Evolutionary conservation across 2,797 vertebrate genomes (phyloP).

Genomic region (Otolemur crassicaudatus): DNA sequence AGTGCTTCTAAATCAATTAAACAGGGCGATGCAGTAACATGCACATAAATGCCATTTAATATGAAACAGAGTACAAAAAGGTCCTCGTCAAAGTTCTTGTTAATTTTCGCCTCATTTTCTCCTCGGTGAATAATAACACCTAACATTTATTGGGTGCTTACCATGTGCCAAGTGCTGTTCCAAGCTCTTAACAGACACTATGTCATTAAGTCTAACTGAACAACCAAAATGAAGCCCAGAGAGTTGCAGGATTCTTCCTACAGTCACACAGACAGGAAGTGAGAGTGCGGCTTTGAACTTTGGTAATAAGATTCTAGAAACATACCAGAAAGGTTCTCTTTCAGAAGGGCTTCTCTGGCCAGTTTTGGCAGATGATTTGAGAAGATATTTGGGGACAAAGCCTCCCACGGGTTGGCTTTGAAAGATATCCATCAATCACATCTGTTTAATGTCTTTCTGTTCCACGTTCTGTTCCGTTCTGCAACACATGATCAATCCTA

Average conservation of each 20-base stretch:
- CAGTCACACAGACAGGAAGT: background rate
- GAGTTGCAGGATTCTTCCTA: background rate
- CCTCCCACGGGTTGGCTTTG: background rate
- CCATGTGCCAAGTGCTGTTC: background rate
- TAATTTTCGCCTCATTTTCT: slow-evolving; percentile 56
- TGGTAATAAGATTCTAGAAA: too few relatives aligned
- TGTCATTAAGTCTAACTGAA: background rate
- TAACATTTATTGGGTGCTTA: slow-evolving; percentile 8
- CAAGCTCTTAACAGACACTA: background rate
- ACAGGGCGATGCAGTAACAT: background rate
- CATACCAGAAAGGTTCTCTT: background rate
- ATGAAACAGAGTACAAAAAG: slow-evolving; percentile 43
- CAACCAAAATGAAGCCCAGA: background rate
- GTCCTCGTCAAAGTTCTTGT: slow-evolving; percentile 46
- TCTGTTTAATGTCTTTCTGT: background rate
- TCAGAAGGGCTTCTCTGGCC: background rate
- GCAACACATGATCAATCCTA: too few relatives aligned
- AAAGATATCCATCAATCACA: background rate
- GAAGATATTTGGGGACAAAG: background rate
- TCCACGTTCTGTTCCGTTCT: background rate
- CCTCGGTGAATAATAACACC: background rate
- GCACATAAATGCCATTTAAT: slow-evolving; percentile 46
- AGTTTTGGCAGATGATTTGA: too few relatives aligned
- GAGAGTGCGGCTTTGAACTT: background rate
- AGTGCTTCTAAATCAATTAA: slow-evolving; percentile 67